Evolutionary conservation across 2,888 invertebrate species (phyloP), one percentile per base, ranked within the genome.

Genomic region (Athalia circularis): DNA sequence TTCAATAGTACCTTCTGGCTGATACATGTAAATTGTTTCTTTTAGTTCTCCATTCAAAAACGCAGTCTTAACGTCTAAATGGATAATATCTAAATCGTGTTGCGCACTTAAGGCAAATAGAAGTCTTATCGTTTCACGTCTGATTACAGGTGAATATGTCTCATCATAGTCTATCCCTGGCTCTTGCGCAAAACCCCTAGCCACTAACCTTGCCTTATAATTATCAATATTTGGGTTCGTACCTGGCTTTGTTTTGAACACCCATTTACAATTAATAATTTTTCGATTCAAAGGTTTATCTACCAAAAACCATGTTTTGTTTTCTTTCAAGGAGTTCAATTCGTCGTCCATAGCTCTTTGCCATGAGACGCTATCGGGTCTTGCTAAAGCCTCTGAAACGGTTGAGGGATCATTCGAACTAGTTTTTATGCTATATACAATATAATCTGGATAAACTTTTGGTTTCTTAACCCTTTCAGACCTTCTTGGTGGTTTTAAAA

Each of bases 41-140:
- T 80, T 65, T 43, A 87, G 78, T 5, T 83, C 80, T 7, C 85
- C 84, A 75, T 86, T 82, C 8, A 87, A 78, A 68, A 84, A 86
- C 3, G 86, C 86, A 7, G 86, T 84, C 5, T 77, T 79, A 4
- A 86, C 85, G 81, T 86, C 87, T 54, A 86, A 76, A 45, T 85
- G 86, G 29, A 83, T 79, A 45, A 85, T 79, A n/a, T 82, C 75
- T 6, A 85, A 62, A 57, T 83, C 79, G 6, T 82, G 11, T 78
- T 82, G 78, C 6, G 79, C 84, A 5, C 83, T 82, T 9, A 84
- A 45, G 7, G 85, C 84, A 47, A 84, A 74, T 15, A 87, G 75
- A 50, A 80, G 78, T 65, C 85, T 80, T 9, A 86, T 80, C 0
- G 84, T 81, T 9, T 68, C 80, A 65, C 81, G 80, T 52, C 82